Evolutionary conservation across 2,888 invertebrate species (phyloP).

Genomic region (Hyposoter dolosus): DNA sequence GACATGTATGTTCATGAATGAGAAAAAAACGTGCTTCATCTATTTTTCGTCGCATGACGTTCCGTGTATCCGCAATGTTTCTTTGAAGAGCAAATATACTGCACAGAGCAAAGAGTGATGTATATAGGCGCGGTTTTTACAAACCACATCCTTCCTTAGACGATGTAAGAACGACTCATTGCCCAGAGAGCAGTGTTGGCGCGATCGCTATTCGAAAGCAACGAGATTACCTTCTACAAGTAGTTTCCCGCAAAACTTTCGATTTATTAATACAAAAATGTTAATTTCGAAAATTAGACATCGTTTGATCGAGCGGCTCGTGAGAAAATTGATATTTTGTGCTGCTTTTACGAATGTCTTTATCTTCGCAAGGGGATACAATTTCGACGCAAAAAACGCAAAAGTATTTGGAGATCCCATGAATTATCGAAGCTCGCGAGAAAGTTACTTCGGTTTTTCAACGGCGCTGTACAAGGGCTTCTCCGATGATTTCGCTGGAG

Average conservation of each 20-base stretch:
- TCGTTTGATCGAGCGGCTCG: not conserved
- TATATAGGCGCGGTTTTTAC: slow-evolving; percentile 73
- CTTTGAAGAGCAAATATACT: slow-evolving; percentile 45
- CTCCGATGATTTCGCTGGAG: slow-evolving; percentile 48
- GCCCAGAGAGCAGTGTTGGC: slow-evolving; percentile 19
- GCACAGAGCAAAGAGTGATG: slow-evolving; percentile 63
- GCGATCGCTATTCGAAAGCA: slow-evolving; percentile 32
- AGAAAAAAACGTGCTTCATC: slow-evolving; percentile 45
- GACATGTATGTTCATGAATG: slow-evolving; percentile 36
- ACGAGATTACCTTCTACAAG: not conserved
- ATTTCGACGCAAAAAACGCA: slow-evolving; percentile 37
- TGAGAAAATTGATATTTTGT: not conserved
- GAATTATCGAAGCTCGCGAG: slow-evolving; percentile 43
- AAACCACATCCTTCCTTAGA: slow-evolving; percentile 74
- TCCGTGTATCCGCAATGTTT: slow-evolving; percentile 14
- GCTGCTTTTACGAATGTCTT: not conserved
- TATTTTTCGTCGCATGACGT: slow-evolving; percentile 29
- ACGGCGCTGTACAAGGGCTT: slow-evolving; percentile 73
- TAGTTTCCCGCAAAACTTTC: not conserved
- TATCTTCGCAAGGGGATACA: slow-evolving; percentile 18
- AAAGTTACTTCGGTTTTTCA: slow-evolving; percentile 80
- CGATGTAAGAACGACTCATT: slow-evolving; percentile 46
- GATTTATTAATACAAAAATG: not conserved
- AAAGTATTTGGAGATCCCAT: slow-evolving; percentile 77
- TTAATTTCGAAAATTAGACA: not conserved